Percentiles rank a stretch among this genome's conserved stretches.
Conservation (phyloP, 1,140 invertebrate genomes). For the Cydia pomonella region DNA sequence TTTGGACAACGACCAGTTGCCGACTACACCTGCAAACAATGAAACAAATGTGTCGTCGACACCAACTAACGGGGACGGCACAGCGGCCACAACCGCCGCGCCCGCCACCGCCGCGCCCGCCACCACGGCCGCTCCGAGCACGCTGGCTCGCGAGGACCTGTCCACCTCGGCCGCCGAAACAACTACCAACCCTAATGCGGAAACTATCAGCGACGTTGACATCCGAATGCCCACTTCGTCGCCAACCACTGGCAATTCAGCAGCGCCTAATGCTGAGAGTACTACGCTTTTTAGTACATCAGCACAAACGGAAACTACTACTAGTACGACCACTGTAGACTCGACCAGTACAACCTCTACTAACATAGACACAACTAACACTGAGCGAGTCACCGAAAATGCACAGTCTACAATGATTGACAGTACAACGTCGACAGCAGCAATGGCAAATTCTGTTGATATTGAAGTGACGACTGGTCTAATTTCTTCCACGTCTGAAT, state of each 20-base stretch:
- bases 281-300: neutral
- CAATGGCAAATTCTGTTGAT: neutral
- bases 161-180: conserved; percentile 49
- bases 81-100: conserved; percentile 36
- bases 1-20: conserved; percentile 71
- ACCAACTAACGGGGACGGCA: conserved; percentile 33
- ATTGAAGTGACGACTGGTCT: conserved; percentile 34
- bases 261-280: conserved; percentile 43
- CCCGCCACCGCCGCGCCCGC: conserved; percentile 44
- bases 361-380: neutral
- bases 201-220: conserved; percentile 52
- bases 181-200: conserved; percentile 55
- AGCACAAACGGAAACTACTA: neutral
- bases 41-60: conserved; percentile 43
- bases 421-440: neutral
- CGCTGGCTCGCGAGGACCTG: conserved; percentile 43
- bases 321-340: conserved; percentile 23
- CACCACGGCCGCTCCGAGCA: conserved; percentile 40
- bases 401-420: neutral
- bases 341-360: neutral
- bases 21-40: conserved; percentile 48
- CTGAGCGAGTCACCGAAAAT: neutral
- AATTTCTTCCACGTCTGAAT: conserved; percentile 33
- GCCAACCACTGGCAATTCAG: conserved; percentile 40
- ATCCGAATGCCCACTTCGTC: conserved; percentile 42